Conservation (phyloP, 2,797 vertebrate genomes). For the Rhinophrynus dorsalis region DNA sequence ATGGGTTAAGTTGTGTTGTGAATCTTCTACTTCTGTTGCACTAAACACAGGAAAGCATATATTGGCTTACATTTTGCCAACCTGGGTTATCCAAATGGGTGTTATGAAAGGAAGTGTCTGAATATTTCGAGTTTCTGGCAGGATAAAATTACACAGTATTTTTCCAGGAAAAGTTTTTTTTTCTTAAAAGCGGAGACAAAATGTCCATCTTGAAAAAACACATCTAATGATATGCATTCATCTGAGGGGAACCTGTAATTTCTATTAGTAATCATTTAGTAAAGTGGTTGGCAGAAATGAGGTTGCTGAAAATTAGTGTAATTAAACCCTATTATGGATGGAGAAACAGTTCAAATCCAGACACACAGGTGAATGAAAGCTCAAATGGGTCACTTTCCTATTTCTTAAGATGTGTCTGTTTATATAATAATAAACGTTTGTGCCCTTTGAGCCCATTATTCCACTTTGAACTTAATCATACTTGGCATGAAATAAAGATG, state of each 20-base stretch:
- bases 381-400: no score
- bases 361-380: not conserved
- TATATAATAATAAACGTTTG: no score
- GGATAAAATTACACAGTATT: not conserved
- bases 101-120: constrained; percentile 1
- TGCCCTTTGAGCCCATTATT: no score
- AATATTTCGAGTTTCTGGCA: constrained; percentile 13
- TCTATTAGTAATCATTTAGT: not conserved
- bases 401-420: no score
- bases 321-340: not conserved
- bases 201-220: not conserved
- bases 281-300: no score
- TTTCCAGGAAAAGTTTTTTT: constrained; percentile 19
- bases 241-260: not conserved
- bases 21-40: not conserved
- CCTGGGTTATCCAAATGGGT: not conserved
- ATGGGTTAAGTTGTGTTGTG: not conserved
- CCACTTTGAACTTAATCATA: no score
- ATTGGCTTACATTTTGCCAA: constrained; percentile 29
- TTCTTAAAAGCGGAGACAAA: constrained; percentile 8
- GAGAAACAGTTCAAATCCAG: not conserved
- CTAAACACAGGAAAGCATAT: not conserved
- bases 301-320: not conserved
- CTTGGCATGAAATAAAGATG: no score
- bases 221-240: not conserved